Evolutionary conservation across 2,888 invertebrate genomes (phyloP).

Genomic region (Allolobophora icterica): DNA sequence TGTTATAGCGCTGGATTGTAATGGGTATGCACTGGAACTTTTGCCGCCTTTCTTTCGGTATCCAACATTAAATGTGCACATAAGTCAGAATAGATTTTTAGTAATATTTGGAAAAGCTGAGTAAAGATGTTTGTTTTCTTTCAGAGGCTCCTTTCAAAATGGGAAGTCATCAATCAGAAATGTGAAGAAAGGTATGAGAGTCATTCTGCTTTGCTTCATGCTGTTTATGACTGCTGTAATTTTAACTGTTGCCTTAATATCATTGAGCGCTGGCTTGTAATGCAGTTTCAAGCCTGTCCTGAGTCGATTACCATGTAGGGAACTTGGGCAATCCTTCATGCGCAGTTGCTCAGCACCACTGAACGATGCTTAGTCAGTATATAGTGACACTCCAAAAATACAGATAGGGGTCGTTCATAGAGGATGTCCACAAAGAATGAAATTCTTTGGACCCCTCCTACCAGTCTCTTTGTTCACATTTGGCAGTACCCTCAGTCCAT

Average conservation of each 20-base stretch:
- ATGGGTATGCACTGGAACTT: not conserved
- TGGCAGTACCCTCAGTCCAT: too few relatives aligned
- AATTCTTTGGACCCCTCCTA: too few relatives aligned
- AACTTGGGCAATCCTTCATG: not conserved
- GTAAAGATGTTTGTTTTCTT: slow-evolving; percentile 44
- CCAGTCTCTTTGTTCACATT: too few relatives aligned
- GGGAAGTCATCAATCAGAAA: slow-evolving; percentile 59
- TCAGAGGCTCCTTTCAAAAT: slow-evolving; percentile 58
- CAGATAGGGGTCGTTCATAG: not conserved
- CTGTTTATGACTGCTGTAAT: not conserved
- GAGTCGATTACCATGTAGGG: not conserved
- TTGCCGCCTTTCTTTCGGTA: not conserved
- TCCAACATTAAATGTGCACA: not conserved
- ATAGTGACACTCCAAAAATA: not conserved
- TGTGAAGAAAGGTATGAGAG: slow-evolving; percentile 54
- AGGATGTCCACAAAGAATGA: too few relatives aligned
- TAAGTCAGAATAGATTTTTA: not conserved
- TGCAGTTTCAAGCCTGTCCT: not conserved
- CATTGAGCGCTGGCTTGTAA: not conserved
- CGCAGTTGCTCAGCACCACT: not conserved
- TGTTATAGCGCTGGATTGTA: not conserved
- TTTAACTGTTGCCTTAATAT: not conserved
- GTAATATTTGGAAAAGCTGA: not conserved
- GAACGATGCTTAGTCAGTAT: not conserved
- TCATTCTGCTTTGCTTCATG: not conserved